Conservation (phyloP, 2,113 vertebrate species). For the Rhinogobius similis region DNA sequence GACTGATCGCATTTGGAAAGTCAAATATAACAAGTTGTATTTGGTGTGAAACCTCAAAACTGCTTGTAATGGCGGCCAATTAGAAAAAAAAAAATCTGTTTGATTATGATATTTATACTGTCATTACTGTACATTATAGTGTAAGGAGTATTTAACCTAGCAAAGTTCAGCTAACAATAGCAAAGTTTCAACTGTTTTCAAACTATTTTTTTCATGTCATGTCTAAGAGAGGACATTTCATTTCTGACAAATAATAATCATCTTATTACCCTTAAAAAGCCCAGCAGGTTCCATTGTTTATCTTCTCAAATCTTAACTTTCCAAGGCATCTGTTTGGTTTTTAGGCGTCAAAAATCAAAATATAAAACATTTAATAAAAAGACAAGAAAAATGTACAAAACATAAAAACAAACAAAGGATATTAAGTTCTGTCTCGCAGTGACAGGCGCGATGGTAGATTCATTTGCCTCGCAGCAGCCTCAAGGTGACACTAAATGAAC, state of each 20-base stretch:
- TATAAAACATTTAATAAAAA: conserved; percentile 23
- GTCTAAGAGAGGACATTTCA: neutral
- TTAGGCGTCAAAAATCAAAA: conserved; percentile 58
- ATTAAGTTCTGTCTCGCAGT: neutral
- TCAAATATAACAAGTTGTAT: too few species aligned
- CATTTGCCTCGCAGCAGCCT: conserved; percentile 15
- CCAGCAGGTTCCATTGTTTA: neutral
- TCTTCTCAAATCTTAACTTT: conserved; percentile 38
- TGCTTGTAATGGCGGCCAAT: too few species aligned
- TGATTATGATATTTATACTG: too few species aligned
- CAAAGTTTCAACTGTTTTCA: neutral
- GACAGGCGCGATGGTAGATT: neutral
- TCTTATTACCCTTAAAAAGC: conserved; percentile 1
- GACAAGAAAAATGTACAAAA: conserved; percentile 26
- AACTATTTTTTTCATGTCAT: neutral
- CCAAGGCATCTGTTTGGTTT: conserved; percentile 77
- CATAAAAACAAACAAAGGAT: conserved; percentile 26
- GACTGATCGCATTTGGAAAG: too few species aligned
- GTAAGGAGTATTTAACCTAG: neutral
- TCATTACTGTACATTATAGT: neutral
- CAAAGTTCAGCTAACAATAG: neutral
- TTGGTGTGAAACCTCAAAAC: too few species aligned
- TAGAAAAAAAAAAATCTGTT: too few species aligned
- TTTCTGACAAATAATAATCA: neutral
- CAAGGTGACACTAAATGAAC: conserved; percentile 19